Evolutionary conservation across 2,113 vertebrate species (phyloP), one percentile per base, ranked within the genome.

Genomic region (Eretmochelys imbricata): DNA sequence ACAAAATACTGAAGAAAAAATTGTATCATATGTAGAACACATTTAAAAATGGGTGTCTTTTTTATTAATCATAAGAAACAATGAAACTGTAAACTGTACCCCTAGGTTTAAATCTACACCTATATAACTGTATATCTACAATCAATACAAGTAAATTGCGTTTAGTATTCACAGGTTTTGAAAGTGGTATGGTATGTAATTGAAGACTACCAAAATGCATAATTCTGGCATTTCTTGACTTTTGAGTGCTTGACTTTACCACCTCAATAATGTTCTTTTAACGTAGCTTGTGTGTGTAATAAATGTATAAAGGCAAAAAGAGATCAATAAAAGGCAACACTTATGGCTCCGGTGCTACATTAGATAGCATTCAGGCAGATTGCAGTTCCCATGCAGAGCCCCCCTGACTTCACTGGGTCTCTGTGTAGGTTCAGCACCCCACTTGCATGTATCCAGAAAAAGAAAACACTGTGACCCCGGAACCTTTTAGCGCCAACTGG

Each of bases 311-410:
- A 3, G 1, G 1, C 0, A 1, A 55, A 80, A 93, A 14, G 75
- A 17, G 75, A n/a, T 5, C 80, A 49, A 85, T 69, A 85, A 82
- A 75, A 95, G 17, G 11, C 92, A 95, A 89, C 11, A 84, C 69
- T 38, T 10, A 89, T 87, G 6, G 65, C 51, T 16, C 1, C 16
- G 14, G 16, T 78, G 0, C 0, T 65, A 11, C 10, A 85, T 48
- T 38, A 8, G 3, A 75, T 81, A 72, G 0, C 2, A 27, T 49
- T 55, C 2, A 7, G 49, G 9, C 2, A 93, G 83, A 83, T 8
- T 89, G 6, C 50, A 85, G 55, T 16, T 5, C 53, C 89, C 91
- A 49, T 82, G 31, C 12, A 59, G 75, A 86, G 84, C 75, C 69
- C 29, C 49, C 82, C 38, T 72, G n/a, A 85, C 29, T 50, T 90